Base-by-base conservation (phyloP, 2,888 invertebrate species). In the Noctua comes region DNA sequence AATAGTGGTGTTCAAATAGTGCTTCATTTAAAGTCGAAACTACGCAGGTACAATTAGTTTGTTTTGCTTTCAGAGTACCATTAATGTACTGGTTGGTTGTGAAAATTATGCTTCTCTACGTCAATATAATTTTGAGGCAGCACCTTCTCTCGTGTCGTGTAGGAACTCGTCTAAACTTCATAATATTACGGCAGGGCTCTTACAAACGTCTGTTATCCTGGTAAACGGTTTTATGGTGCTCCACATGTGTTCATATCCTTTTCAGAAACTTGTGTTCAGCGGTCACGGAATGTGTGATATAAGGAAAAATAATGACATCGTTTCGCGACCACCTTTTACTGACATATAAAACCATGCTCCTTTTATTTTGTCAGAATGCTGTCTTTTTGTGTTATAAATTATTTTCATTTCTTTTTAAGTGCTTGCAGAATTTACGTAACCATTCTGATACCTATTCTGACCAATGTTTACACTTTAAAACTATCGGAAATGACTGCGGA, bases 81-180 rank as follows among this genome's bases (percentile, higher is more conserved):
- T 80, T 51, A 51, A 76, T 59, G 51, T 69, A 79, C 57, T 73
- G 21, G 27, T 64, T 77, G 57, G 62, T 31, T 68, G 48, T n/a
- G 48, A 57, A 46, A 71, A 77, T 68, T 71, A 76, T 75, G 51
- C 8, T 73, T 70, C 62, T 68, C n/a, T 1, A 46, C n/a, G 68
- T 66, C 62, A 73, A 68, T 72, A 64, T 59, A 51, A 76, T 51
- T 24, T 46, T 69, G 66, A 57, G 40, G 54, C 51, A 71, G 40
- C 68, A 43, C 48, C 57, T 69, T 73, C 27, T 46, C 48, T 57
- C 66, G n/a, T 54, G 46, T 75, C 75, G 46, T 54, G 36, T 36
- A 54, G 48, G 62, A 84, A 68, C 84, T 80, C 66, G 66, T 79
- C 31, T 57, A 72, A 74, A 82, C 59, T 73, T 78, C 65, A 74